These are phyloP conservation scores for Drosophila meridiana DNA, from an alignment of 2,888 invertebrate genomes.

Conservation along the genomic window DNA sequence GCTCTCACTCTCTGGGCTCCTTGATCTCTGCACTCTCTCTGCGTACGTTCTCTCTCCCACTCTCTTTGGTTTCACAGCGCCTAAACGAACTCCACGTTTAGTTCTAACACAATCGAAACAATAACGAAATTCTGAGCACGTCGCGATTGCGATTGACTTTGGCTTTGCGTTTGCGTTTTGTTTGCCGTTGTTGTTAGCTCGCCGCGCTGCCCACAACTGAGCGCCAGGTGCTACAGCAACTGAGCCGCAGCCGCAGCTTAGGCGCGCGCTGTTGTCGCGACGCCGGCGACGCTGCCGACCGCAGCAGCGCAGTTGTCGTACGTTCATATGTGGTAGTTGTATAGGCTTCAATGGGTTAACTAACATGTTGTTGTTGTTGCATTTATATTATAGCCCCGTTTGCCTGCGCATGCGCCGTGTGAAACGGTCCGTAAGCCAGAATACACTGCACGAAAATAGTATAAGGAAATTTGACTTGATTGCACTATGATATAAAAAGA, in stretches of 20 bases:
- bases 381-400: conserved; percentile 28
- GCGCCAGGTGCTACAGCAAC: conserved; percentile 68
- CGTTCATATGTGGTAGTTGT: conserved; percentile 6
- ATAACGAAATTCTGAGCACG: conserved; percentile 37
- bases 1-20: conserved; percentile 18
- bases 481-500: not conserved
- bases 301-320: conserved; percentile 34
- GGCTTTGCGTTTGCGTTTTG: conserved; percentile 46
- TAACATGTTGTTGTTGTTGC: conserved; percentile 26
- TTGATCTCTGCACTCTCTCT: conserved; percentile 32
- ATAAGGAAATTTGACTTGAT: not conserved
- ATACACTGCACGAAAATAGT: conserved; percentile 34
- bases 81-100: conserved; percentile 33
- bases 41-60: conserved; percentile 15
- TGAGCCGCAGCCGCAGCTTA: conserved; percentile 49
- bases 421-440: conserved; percentile 9
- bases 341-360: conserved; percentile 61
- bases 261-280: conserved; percentile 40
- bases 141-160: conserved; percentile 36
- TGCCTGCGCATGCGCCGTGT: conserved; percentile 36
- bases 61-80: conserved; percentile 8
- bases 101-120: conserved; percentile 50
- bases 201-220: conserved; percentile 75
- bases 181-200: conserved; percentile 68
- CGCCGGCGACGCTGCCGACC: conserved; percentile 29